Conservation (phyloP, 1,140 invertebrate genomes). For the Drosophila pachea region DNA sequence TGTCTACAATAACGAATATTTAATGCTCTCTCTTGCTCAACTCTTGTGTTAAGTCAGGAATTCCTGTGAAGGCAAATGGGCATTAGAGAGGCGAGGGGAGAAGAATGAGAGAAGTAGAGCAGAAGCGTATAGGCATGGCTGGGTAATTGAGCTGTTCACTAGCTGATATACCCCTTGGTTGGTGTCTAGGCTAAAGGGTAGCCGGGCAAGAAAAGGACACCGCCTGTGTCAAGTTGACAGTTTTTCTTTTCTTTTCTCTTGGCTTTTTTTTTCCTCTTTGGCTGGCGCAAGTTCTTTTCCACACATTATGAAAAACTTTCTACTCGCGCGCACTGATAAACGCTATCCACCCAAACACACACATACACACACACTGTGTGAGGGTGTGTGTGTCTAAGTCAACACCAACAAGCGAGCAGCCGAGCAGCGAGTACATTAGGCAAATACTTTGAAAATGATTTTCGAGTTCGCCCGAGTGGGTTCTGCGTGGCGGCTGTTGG, state of each 20-base stretch:
- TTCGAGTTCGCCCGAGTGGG: constrained; percentile 17
- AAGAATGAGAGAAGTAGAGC: too few relatives aligned
- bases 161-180: constrained; percentile 3
- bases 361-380: constrained; percentile 8
- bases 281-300: constrained; percentile 54
- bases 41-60: too few relatives aligned
- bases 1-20: constrained; percentile 31
- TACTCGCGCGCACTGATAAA: constrained; percentile 55
- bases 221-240: constrained; percentile 59
- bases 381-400: constrained; percentile 42
- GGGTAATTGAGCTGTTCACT: background rate
- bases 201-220: constrained; percentile 29
- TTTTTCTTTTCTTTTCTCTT: constrained; percentile 37
- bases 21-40: constrained; percentile 20
- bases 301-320: constrained; percentile 72
- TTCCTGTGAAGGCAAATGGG: too few relatives aligned
- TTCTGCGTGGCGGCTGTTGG: background rate
- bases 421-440: constrained; percentile 61
- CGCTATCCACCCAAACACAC: constrained; percentile 6
- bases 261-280: constrained; percentile 36
- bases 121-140: too few relatives aligned
- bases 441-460: constrained; percentile 51
- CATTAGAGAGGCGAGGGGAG: too few relatives aligned
- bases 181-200: background rate
- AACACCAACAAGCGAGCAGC: constrained; percentile 58